These are phyloP conservation scores for Drosophila mulleri DNA, from an alignment of 2,888 invertebrate genomes.

Conservation along the genomic window DNA sequence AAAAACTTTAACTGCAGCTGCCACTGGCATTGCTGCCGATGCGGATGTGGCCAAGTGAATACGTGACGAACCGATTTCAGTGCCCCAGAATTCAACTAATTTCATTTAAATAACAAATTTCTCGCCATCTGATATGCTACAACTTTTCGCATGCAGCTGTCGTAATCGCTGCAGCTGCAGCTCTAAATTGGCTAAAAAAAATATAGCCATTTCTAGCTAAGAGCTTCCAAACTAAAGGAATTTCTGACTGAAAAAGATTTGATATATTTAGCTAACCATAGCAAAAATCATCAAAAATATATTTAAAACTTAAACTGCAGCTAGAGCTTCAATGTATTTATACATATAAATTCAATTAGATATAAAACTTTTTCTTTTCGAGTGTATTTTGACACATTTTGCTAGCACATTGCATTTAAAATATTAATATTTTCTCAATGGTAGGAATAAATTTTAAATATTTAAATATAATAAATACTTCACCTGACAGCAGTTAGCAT, in stretches of 20 bases:
- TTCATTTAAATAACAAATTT: conserved; percentile 68
- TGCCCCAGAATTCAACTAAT: conserved; percentile 58
- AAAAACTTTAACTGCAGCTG: conserved; percentile 58
- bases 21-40: conserved; percentile 6
- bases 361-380: no score
- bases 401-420: background rate
- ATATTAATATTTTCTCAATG: background rate
- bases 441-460: background rate
- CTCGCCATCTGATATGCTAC: conserved; percentile 31
- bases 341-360: no score
- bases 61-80: conserved; percentile 57
- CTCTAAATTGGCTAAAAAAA: background rate
- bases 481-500: no score
- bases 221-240: conserved; percentile 1
- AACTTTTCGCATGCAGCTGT: conserved; percentile 31
- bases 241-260: background rate
- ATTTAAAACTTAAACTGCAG: background rate
- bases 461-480: background rate
- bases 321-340: no score
- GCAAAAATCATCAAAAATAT: no score
- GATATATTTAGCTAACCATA: background rate
- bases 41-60: conserved; percentile 56
- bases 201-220: background rate
- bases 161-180: conserved; percentile 9
- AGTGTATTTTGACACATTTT: no score